Base-by-base conservation (phyloP, 2,113 vertebrate species). In the Eublepharis macularius region DNA sequence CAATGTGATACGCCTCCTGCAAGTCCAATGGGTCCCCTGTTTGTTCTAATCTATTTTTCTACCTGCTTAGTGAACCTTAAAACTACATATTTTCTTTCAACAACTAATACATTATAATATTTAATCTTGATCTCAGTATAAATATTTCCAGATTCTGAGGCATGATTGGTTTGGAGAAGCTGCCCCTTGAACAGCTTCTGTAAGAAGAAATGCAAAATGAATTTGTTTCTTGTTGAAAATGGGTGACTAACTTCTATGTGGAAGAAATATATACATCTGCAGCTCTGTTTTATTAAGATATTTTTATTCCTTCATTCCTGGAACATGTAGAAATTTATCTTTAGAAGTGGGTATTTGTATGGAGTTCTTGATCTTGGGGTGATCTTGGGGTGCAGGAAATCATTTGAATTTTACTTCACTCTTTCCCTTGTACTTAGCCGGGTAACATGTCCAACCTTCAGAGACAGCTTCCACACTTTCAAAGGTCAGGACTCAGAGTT, bases 381-480 rank as follows among this genome's bases (percentile, higher is more conserved):
- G 90, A 29, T 41, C 76, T 32, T 78, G 57, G 0, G 0, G 43
- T 79, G 73, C 0, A 0, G 80, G 16, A 54, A 70, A 65, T 17
- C 1, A 29, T 84, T 76, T 92, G 75, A 77, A 4, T 24, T 65
- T 85, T 86, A 63, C 87, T 89, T 84, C 76, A 72, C 26, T 76
- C 81, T 65, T 80, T 83, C 82, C 75, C 81, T 85, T 88, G 4
- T 70, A 70, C 63, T 85, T 49, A 86, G 65, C 65, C 88, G 85
- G 74, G 34, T 10, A 4, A 11, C 87, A 10, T 10, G 1, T 45
- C 36, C 74, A 76, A 45, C 0, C 4, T 39, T 93, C 54, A 21
- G 79, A 47, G 81, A 87, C 87, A 90, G 81, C 76, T 84, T 79
- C 92, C 49, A 73, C 54, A 70, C 92, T 93, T 93, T 86, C 84